Evolutionary conservation across 1,140 invertebrate species (phyloP), one percentile per base, ranked within the genome.

Genomic region (Bombus haemorrhoidalis): DNA sequence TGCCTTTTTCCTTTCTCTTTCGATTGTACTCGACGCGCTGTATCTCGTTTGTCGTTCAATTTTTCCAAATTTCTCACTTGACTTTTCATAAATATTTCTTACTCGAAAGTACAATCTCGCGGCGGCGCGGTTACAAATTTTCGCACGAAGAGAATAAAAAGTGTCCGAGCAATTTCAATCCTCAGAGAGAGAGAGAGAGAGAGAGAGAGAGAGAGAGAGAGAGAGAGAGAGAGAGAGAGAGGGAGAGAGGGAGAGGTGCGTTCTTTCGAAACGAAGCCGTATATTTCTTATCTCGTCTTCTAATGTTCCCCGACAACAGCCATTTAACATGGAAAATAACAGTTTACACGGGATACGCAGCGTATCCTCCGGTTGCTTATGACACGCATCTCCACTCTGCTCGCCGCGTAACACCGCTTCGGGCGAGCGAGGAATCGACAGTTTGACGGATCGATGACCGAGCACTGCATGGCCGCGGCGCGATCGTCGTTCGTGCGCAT

Each of bases 371-470:
- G 73, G 18, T 57, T 28, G 75, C 34, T 83, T 83, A 83, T 85
- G 83, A 79, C 83, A 72, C 76, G 76, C 34, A 80, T 79, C 81
- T 34, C 66, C 53, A 37, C 76, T 43, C 47, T 10, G n/a, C 47
- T 71, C 8, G 4, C 1, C 64, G 75, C 43, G 66, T 69, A 64
- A 34, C 76, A 18, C 0, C 9, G 66, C 64, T 53, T 13, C 32
- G n/a, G 66, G 76, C 53, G 53, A 79, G 66, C 53, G 53, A 79
- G 66, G 57, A 62, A 79, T 80, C 77, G 83, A 85, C 83, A 85
- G 83, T 80, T 85, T 85, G 83, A 85, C 83, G 83, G 76, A 85
- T 85, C 83, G 83, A 85, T 80, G 68, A 85, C 76, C 83, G 22
- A 25, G n/a, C 37, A 74, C 34, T n/a, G 64, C 6, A n/a, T 15